Conservation (phyloP, 2,888 invertebrate genomes). For the Stenchaetothrips biformis region DNA sequence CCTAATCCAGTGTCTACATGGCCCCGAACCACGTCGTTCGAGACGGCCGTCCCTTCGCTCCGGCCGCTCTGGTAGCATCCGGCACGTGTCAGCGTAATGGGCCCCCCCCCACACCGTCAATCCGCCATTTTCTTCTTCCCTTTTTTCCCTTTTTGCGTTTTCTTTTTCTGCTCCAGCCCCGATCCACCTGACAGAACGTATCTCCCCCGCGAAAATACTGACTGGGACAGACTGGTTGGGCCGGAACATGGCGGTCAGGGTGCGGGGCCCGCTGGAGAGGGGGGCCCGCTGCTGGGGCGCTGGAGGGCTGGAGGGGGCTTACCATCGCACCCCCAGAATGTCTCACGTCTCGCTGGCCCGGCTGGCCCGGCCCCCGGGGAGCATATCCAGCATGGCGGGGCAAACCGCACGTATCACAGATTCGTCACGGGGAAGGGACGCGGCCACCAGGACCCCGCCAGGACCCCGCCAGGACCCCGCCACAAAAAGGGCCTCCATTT, state of each 20-base stretch:
- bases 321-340: not conserved
- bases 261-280: not conserved
- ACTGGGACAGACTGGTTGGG: not conserved
- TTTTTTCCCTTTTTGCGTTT: not conserved
- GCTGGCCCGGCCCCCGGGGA: not conserved
- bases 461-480: too few species aligned
- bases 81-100: slow-evolving; percentile 24
- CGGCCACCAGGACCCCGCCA: too few species aligned
- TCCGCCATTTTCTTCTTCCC: not conserved
- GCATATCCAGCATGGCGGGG: slow-evolving; percentile 2
- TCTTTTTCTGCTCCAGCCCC: not conserved
- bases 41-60: not conserved
- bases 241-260: not conserved
- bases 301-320: not conserved
- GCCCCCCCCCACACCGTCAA: not conserved
- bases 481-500: too few species aligned
- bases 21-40: slow-evolving; percentile 1
- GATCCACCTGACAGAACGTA: not conserved
- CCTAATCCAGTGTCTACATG: too few species aligned
- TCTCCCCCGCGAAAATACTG: not conserved
- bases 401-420: slow-evolving; percentile 22
- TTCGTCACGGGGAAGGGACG: not conserved
- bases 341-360: not conserved
- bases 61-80: not conserved
- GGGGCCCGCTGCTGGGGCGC: not conserved